Evolutionary conservation across 2,113 vertebrate species (phyloP), one percentile per base, ranked within the genome.

Genomic region (Edolisoma coerulescens): DNA sequence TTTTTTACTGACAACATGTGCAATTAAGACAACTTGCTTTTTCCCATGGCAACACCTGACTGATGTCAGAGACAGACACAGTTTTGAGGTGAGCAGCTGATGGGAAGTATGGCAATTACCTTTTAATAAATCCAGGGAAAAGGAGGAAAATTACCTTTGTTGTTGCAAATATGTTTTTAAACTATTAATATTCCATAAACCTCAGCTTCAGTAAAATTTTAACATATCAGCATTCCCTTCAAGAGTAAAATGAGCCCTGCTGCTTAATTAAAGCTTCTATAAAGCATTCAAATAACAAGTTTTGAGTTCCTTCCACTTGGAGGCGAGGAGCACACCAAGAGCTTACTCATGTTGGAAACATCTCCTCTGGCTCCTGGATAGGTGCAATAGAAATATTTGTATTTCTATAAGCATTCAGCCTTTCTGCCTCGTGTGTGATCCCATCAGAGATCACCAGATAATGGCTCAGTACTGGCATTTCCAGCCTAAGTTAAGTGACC

Each of bases 21-120:
- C 82, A 74, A 79, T 93, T 74, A 93, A 89, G 49, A 77, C 85
- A 89, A 75, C 41, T 92, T 94, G 59, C 47, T 69, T 64, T 92
- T 93, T 84, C 88, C 92, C 86, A 71, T 75, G 69, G 85, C 85
- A 94, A 71, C 71, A 82, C 37, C 68, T 74, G 60, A 60, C 79
- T 92, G 68, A 86, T 90, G 47, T 63, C 90, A 92, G 71, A 80
- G 41, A 45, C 59, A 77, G 75, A 27, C 63, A 86, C 3, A n/a
- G 0, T 84, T 94, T 78, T 45, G 57, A 93, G 88, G 65, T 79
- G 61, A 87, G 44, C 44, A 49, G 80, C 45, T 89, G 85, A 92
- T 1, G 1, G n/a, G 28, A 93, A 42, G 37, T 32, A 81, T 37
- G 69, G 20, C 56, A 84, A 84, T 70, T 90, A 67, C 39, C 54